These are phyloP conservation scores for Hydriomena furcata DNA, from an alignment of 2,888 invertebrate species.

Conservation along the genomic window DNA sequence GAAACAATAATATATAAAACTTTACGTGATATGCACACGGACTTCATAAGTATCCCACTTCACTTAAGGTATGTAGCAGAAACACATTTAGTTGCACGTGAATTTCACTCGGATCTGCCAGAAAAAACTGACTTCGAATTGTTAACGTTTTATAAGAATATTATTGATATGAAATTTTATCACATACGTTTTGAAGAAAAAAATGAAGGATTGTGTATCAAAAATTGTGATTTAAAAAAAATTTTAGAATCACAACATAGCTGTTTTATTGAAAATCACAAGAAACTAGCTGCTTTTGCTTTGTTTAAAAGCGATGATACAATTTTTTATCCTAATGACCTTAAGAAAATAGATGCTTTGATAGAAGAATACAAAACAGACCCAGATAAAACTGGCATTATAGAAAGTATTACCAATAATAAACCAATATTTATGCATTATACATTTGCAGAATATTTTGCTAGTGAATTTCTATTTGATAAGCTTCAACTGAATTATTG, in stretches of 20 bases:
- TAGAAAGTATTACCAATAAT: constrained; percentile 25
- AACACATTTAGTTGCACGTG: constrained; percentile 25
- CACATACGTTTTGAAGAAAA: constrained; percentile 37
- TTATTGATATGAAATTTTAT: constrained; percentile 34
- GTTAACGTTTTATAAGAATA: constrained; percentile 27
- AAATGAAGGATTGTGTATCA: constrained; percentile 24
- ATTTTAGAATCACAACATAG: constrained; percentile 14
- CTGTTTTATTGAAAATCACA: constrained; percentile 7
- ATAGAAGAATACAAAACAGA: constrained; percentile 20
- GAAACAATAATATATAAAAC: too few relatives aligned
- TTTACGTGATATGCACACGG: too few relatives aligned
- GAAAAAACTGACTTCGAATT: too few relatives aligned
- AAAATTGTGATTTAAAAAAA: constrained; percentile 31
- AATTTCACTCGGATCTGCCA: too few relatives aligned
- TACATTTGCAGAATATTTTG: constrained; percentile 38
- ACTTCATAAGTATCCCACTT: too few relatives aligned
- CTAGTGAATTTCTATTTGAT: constrained; percentile 30
- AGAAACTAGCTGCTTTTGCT: constrained; percentile 9
- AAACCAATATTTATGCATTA: constrained; percentile 37
- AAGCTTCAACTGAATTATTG: constrained; percentile 13
- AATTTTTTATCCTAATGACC: constrained; percentile 5
- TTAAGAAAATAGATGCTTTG: background rate
- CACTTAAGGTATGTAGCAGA: too few relatives aligned
- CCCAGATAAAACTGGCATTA: constrained; percentile 35
- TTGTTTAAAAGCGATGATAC: constrained; percentile 5